A percentile compares a stretch with the other conserved stretches of the same genome.
Conservation (phyloP, 2,888 invertebrate genomes). For the Deilephila elpenor region DNA sequence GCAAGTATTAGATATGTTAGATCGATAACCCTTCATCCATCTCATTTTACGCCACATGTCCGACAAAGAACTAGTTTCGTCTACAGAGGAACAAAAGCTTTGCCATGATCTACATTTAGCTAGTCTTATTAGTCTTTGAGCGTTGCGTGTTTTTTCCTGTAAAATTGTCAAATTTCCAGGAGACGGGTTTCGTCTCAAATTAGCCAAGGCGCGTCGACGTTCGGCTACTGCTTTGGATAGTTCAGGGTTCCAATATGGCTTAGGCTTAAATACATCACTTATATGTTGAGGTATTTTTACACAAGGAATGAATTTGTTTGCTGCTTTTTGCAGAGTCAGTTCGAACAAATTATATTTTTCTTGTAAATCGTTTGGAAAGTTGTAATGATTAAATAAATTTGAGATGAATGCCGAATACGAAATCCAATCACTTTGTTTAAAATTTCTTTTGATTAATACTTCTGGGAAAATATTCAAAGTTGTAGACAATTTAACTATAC, state of each 20-base stretch:
- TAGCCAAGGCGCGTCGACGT: conserved; percentile 30
- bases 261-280: conserved; percentile 28
- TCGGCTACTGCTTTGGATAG: conserved; percentile 31
- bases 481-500: too few species aligned
- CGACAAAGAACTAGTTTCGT: not conserved
- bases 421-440: too few species aligned
- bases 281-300: conserved; percentile 28
- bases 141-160: not conserved
- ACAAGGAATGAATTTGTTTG: too few species aligned
- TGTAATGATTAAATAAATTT: too few species aligned
- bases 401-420: too few species aligned
- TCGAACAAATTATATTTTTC: too few species aligned
- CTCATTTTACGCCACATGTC: not conserved
- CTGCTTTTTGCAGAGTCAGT: too few species aligned
- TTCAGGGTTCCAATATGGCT: conserved; percentile 27
- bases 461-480: too few species aligned
- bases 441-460: too few species aligned
- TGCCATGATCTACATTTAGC: not conserved
- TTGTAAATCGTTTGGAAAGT: too few species aligned
- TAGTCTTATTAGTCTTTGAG: not conserved
- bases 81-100: not conserved
- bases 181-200: conserved; percentile 32
- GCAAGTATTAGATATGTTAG: not conserved
- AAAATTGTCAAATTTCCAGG: not conserved
- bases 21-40: not conserved